phyloP scores from a whole-genome alignment of 2,888 invertebrate genomes.

The Thecocarcelia acutangulata region DNA sequence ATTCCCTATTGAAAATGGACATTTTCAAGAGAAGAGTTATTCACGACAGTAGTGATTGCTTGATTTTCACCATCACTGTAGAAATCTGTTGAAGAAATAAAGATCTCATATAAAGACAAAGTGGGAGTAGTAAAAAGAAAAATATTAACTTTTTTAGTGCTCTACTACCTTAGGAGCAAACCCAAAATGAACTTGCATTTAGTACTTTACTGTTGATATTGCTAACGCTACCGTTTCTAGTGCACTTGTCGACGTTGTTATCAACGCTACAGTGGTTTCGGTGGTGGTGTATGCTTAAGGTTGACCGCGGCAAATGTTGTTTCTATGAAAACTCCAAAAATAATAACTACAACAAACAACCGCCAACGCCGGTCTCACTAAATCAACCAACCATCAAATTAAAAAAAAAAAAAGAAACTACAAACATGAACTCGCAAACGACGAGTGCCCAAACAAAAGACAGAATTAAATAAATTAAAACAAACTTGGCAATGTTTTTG shows the following conservation, averaged over 20 bases:
- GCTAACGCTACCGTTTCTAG: conserved; percentile 9
- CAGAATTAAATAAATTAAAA: conserved; percentile 23
- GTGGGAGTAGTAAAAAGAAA: too few species aligned
- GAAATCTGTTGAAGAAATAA: too few species aligned
- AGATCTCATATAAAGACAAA: too few species aligned
- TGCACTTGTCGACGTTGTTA: conserved; percentile 14
- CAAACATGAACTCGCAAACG: conserved; percentile 3
- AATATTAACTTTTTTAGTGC: background rate
- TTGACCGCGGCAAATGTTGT: conserved; percentile 56
- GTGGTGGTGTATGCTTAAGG: conserved; percentile 42
- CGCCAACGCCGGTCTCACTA: conserved; percentile 69
- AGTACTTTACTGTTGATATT: conserved; percentile 15
- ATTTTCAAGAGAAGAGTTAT: too few species aligned
- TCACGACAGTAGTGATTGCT: too few species aligned
- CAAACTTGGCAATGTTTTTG: conserved; percentile 49
- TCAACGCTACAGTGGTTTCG: conserved; percentile 17
- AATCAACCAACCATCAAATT: conserved; percentile 63
- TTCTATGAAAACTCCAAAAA: conserved; percentile 59
- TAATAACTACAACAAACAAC: conserved; percentile 35
- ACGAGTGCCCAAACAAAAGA: background rate
- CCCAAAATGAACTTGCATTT: background rate
- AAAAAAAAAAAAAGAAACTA: conserved; percentile 27
- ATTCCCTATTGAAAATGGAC: too few species aligned
- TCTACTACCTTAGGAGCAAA: background rate
- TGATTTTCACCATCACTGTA: too few species aligned